Evolutionary conservation across 1,140 invertebrate species (phyloP).

Genomic region (Luehdorfia chinensis): DNA sequence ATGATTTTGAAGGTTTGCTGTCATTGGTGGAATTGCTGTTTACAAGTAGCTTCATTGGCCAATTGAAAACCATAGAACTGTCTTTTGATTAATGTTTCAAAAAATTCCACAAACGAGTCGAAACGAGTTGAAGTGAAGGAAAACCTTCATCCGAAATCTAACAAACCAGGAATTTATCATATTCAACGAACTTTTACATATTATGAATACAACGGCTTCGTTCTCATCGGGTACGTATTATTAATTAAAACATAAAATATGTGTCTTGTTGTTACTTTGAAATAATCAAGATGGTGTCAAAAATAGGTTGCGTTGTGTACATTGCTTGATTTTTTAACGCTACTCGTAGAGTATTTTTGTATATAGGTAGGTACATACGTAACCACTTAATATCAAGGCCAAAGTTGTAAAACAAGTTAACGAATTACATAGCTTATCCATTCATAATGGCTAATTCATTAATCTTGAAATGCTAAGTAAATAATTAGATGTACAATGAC

Average conservation of each 20-base stretch:
- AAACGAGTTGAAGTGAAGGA: slow-evolving; percentile 16
- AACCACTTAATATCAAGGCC: too few relatives aligned
- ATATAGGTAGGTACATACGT: too few relatives aligned
- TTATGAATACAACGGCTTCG: slow-evolving; percentile 45
- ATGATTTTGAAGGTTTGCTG: too few relatives aligned
- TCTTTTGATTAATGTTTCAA: slow-evolving; percentile 1
- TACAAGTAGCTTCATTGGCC: too few relatives aligned
- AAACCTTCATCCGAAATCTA: slow-evolving; percentile 5
- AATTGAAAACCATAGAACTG: too few relatives aligned
- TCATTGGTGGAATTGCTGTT: not conserved
- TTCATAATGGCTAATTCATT: too few relatives aligned
- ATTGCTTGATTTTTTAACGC: not conserved
- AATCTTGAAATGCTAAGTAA: too few relatives aligned
- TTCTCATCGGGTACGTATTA: slow-evolving; percentile 37
- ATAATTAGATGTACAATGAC: too few relatives aligned
- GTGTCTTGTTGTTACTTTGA: slow-evolving; percentile 3
- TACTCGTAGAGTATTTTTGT: too few relatives aligned
- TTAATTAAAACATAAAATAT: slow-evolving; percentile 12
- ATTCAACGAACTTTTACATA: slow-evolving; percentile 12
- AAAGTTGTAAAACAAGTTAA: not conserved
- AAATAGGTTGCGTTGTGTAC: slow-evolving; percentile 8
- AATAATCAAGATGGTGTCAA: slow-evolving; percentile 8
- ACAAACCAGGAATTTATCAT: not conserved
- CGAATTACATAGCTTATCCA: not conserved
- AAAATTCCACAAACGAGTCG: slow-evolving; percentile 19